These are phyloP conservation scores for Sisor rabdophorus DNA, from an alignment of 2,113 vertebrate genomes.

Conservation along the genomic window DNA sequence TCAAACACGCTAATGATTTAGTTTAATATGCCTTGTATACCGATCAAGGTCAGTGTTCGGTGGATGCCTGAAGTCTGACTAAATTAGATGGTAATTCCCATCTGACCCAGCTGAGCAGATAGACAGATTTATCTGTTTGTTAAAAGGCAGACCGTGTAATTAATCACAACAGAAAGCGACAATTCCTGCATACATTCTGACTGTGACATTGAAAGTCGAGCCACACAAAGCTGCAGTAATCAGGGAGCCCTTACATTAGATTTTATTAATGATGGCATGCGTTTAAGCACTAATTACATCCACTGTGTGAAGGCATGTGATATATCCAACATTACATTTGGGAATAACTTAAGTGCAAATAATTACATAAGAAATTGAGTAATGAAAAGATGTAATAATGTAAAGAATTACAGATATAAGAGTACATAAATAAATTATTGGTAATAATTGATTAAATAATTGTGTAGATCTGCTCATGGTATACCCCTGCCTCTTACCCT, in stretches of 20 bases:
- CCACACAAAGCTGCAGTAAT: slow-evolving; percentile 28
- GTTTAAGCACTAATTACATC: not conserved
- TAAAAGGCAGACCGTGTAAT: slow-evolving; percentile 40
- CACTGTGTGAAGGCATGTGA: not conserved
- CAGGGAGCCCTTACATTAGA: not conserved
- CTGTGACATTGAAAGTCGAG: slow-evolving; percentile 13
- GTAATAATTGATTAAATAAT: too few species aligned
- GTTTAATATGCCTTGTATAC: slow-evolving; percentile 28
- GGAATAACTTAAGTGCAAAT: not conserved
- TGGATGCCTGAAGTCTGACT: slow-evolving; percentile 15
- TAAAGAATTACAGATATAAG: not conserved
- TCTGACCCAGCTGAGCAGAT: slow-evolving; percentile 31
- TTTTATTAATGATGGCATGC: not conserved
- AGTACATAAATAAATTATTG: too few species aligned
- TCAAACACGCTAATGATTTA: slow-evolving; percentile 21
- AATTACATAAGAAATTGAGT: not conserved
- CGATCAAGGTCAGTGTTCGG: slow-evolving; percentile 33
- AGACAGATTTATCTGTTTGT: slow-evolving; percentile 46
- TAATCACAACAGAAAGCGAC: slow-evolving; percentile 37
- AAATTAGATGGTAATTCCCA: slow-evolving; percentile 44
- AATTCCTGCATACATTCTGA: slow-evolving; percentile 31
- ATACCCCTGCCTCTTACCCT: too few species aligned
- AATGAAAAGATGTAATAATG: not conserved
- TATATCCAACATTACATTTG: not conserved
- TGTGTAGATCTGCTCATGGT: too few species aligned